These are phyloP conservation scores for Sebastes itinus DNA, from an alignment of 2,797 vertebrate genomes.

Conservation along the genomic window DNA sequence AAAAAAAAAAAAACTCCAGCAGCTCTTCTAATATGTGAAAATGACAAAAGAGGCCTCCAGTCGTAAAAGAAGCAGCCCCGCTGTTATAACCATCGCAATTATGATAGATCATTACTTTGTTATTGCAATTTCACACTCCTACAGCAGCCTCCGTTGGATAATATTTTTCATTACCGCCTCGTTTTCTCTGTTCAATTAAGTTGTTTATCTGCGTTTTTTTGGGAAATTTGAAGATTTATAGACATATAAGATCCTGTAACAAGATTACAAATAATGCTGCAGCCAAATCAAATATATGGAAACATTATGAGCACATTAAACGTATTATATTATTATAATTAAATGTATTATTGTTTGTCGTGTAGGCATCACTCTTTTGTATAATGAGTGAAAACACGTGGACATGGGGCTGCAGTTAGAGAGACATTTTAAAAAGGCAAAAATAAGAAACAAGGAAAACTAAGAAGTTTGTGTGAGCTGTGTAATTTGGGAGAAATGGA, in stretches of 20 bases:
- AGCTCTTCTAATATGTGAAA: conserved; percentile 13
- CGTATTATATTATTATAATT: conserved; percentile 3
- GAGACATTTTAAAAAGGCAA: neutral
- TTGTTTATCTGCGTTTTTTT: neutral
- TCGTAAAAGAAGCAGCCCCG: neutral
- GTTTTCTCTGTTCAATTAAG: conserved; percentile 2
- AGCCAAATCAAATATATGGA: conserved; percentile 8
- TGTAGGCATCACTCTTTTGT: neutral
- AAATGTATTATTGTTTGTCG: conserved; percentile 13
- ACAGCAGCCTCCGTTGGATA: neutral
- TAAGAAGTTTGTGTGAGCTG: neutral
- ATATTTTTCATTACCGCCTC: neutral
- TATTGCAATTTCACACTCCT: conserved; percentile 16
- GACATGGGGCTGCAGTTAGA: neutral
- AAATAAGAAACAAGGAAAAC: conserved; percentile 1
- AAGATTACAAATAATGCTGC: neutral
- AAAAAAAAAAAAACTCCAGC: neutral
- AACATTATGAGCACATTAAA: neutral
- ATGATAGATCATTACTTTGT: conserved; percentile 16
- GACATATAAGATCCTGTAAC: conserved; percentile 2
- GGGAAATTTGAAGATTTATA: neutral
- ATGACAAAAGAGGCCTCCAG: neutral
- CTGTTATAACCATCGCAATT: conserved; percentile 11
- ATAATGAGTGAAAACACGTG: neutral
- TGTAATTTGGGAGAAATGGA: neutral